Evolutionary conservation across 2,113 vertebrate species (phyloP), one percentile per base, ranked within the genome.

Genomic region (Tachysurus vachellii): DNA sequence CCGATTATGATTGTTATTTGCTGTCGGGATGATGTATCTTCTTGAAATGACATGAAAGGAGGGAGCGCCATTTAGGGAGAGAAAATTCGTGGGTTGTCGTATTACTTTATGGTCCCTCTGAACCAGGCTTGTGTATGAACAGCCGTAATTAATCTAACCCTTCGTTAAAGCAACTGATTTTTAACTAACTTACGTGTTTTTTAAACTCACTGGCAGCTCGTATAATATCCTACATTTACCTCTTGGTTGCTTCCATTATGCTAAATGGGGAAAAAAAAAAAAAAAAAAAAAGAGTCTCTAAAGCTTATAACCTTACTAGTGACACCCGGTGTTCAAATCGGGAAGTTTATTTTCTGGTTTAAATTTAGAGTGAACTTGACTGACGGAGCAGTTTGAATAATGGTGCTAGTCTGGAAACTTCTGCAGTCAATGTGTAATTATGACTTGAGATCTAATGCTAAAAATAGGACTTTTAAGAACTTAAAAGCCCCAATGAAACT

Each of bases 291-390:
- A 17, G 4, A 21, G 7, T 7, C 16, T 13, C 10, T 50, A 4
- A 28, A 76, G 13, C 23, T 16, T 4, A n/a, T n/a, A n/a, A 36
- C 23, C 14, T n/a, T 19, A 80, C 16, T 57, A 23, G 77, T 17
- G 79, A 81, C 79, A 59, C 79, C 56, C 21, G 44, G 56, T 81
- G 79, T 12, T 61, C 56, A 81, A 61, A 61, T 31, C 21, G 61
- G 56, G 36, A 59, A 61, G 36, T 42, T 10, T n/a, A 2, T 50
- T 75, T 31, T 73, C 16, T 77, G 5, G 5, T 76, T 31, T 77
- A 12, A 47, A 75, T 36, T 44, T 23, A 1, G 36, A 36, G 36
- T 36, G 36, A 36, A 36, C 36, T 1, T 36, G 36, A 36, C 36
- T 36, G 36, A 36, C 1, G 36, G 36, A 36, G 36, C 36, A 36